Base-by-base conservation (phyloP, 2,113 vertebrate species). In the Vulpes vulpes region DNA sequence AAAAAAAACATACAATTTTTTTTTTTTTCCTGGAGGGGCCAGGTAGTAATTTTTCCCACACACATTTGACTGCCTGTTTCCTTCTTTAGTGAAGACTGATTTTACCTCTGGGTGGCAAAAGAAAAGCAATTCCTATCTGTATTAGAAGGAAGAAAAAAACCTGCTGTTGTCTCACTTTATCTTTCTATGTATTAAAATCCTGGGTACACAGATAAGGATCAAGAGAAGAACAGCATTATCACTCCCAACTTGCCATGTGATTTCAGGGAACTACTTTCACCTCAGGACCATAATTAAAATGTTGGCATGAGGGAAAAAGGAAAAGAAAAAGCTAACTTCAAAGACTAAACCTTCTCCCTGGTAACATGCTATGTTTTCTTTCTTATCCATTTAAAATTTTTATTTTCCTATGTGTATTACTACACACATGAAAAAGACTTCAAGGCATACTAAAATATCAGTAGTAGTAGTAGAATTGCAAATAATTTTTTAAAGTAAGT, bases 381-480 rank as follows among this genome's bases (percentile, higher is more conserved):
- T 90, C 74, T 95, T 64, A 96, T 8, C 25, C 64, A 95, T 55
- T 74, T 96, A 89, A 87, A 88, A 90, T 60, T 35, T 25, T 15
- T n/a, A 81, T 38, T 90, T 92, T 93, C 20, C 17, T 73, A 80
- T 78, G 19, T 71, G n/a, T 79, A 55, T 79, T 20, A 79, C 30
- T 67, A 82, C 22, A 82, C 25, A 94, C n/a, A 84, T 15, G n/a
- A 88, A 82, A 95, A 65, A 83, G 67, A 90, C 27, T 11, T 57
- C 86, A 82, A 94, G 17, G 83, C 35, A 89, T 32, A 67, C 51
- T 64, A 95, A 95, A 87, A 81, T 62, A 95, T 51, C 65, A 93
- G 32, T 57, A 80, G 49, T n/a, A 32, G n/a, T 27, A 38, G n/a
- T 32, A 51, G 74, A n/a, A 59, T 17, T 59, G 51, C 51, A 79